These are phyloP conservation scores for Hylaeus volcanicus DNA, from an alignment of 1,140 invertebrate genomes.

Conservation along the genomic window DNA sequence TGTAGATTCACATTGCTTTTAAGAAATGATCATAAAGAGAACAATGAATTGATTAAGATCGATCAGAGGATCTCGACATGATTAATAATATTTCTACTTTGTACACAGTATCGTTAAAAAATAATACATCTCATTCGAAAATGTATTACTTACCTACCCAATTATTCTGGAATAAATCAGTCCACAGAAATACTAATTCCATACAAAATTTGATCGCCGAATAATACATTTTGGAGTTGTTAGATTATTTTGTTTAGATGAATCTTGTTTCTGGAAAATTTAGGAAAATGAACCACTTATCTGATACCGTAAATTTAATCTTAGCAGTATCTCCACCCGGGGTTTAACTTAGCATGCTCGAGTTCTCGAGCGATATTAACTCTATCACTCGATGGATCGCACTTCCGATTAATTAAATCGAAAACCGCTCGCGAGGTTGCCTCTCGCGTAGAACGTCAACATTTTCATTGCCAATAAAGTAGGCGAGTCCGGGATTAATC, in stretches of 20 bases:
- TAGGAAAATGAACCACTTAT: not conserved
- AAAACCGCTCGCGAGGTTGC: not conserved
- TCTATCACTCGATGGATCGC: not conserved
- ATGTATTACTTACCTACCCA: too few species aligned
- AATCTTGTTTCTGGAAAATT: not conserved
- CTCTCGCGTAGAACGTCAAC: not conserved
- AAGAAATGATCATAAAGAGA: too few species aligned
- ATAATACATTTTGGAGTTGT: not conserved
- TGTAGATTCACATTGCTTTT: too few species aligned
- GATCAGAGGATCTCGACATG: too few species aligned
- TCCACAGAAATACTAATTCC: too few species aligned
- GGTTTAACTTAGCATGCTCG: not conserved
- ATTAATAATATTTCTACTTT: not conserved
- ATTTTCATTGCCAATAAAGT: not conserved
- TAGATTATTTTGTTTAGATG: not conserved
- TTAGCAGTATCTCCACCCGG: not conserved
- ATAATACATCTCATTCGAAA: not conserved
- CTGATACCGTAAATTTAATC: not conserved
- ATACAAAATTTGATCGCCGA: too few species aligned
- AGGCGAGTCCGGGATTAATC: not conserved
- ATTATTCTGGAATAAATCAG: too few species aligned
- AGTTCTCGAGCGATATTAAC: not conserved
- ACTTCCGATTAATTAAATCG: not conserved
- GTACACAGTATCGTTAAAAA: not conserved
- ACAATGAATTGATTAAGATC: too few species aligned